Percentiles rank a stretch among this genome's conserved stretches.
Evolutionary conservation across 2,888 invertebrate species (phyloP).

Genomic region (Dysmachus trigonus): DNA sequence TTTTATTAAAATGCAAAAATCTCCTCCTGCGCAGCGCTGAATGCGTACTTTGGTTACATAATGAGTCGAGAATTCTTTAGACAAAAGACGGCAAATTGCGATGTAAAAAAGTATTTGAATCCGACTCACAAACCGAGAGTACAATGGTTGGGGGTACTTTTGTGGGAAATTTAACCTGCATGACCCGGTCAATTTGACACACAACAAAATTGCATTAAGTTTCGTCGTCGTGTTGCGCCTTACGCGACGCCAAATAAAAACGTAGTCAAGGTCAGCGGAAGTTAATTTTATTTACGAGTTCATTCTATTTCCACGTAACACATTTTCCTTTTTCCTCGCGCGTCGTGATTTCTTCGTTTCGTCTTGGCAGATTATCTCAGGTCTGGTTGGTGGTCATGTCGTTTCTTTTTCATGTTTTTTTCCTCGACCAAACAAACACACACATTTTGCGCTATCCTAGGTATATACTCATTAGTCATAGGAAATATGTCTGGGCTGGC

Average conservation of each 20-base stretch:
- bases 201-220: not conserved
- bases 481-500: not conserved
- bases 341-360: not conserved
- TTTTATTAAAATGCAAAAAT: not conserved
- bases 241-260: not conserved
- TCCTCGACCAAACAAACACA: not conserved
- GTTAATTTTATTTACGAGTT: conserved; percentile 25
- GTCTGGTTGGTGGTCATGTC: conserved; percentile 1
- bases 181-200: not conserved
- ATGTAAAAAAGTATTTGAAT: not conserved
- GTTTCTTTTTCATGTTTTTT: not conserved
- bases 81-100: not conserved
- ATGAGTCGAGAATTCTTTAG: not conserved
- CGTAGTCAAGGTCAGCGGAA: conserved; percentile 34
- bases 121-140: not conserved
- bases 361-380: not conserved
- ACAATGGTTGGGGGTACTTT: not conserved
- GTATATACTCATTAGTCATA: not conserved
- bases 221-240: not conserved
- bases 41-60: not conserved
- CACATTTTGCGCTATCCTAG: not conserved
- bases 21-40: not conserved
- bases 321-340: conserved; percentile 2
- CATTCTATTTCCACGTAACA: conserved; percentile 31
- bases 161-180: not conserved